Conservation (phyloP, 2,113 vertebrate genomes). For the Empidonax alnorum region DNA sequence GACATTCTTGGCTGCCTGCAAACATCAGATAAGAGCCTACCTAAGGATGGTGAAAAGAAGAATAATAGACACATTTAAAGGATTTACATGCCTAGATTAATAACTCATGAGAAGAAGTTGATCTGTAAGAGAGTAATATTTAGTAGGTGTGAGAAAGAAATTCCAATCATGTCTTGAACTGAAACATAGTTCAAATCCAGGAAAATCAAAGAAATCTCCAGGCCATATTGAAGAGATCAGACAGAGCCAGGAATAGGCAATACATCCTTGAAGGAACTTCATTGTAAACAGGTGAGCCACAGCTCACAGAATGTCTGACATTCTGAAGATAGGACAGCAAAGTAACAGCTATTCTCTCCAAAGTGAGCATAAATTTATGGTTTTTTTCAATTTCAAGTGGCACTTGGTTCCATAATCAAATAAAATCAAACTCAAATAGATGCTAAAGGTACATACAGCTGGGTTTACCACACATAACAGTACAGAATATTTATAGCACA, state of each 20-base stretch:
- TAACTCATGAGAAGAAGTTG: background rate
- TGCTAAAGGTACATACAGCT: background rate
- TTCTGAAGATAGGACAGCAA: background rate
- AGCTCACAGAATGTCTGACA: background rate
- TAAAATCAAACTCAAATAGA: background rate
- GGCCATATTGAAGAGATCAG: constrained; percentile 15
- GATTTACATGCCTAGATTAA: background rate
- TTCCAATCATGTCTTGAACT: background rate
- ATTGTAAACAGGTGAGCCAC: background rate
- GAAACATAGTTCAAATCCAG: constrained; percentile 26
- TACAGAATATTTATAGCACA: background rate
- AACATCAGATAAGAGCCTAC: background rate
- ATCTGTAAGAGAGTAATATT: background rate
- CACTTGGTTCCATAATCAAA: background rate
- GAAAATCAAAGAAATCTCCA: constrained; percentile 42
- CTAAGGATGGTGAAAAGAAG: background rate
- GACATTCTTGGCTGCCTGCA: constrained; percentile 17
- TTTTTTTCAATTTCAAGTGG: background rate
- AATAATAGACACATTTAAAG: background rate
- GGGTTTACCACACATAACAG: background rate
- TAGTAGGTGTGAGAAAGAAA: constrained; percentile 43
- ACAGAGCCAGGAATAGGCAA: constrained; percentile 15
- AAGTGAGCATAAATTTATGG: background rate
- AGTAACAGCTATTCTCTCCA: background rate
- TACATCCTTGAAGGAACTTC: background rate